phyloP scores from a whole-genome alignment of 1,140 invertebrate species.

The Zaprionus africanus region DNA sequence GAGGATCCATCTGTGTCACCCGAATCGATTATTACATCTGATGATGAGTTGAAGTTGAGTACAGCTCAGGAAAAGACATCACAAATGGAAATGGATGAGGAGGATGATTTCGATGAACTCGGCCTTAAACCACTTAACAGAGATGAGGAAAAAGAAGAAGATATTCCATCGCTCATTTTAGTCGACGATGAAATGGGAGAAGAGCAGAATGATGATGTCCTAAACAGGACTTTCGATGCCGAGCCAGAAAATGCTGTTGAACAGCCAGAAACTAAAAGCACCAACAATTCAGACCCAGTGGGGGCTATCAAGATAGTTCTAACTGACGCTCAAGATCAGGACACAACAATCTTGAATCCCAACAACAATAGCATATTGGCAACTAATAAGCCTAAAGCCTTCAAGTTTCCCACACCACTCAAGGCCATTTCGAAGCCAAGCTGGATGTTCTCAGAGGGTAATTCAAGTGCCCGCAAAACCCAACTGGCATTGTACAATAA shows the following conservation, averaged over 20 bases:
- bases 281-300: conserved; percentile 2
- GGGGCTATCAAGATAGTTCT: conserved; percentile 44
- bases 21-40: not conserved
- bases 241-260: conserved; percentile 8
- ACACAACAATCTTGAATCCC: conserved; percentile 29
- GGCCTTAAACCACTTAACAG: conserved; percentile 41
- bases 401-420: conserved; percentile 53
- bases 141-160: conserved; percentile 33
- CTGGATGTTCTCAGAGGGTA: conserved; percentile 8
- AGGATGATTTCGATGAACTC: conserved; percentile 43
- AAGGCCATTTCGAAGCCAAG: conserved; percentile 19
- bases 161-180: conserved; percentile 55
- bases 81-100: not conserved
- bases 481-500: not conserved
- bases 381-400: conserved; percentile 12
- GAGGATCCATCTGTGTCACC: not conserved
- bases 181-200: conserved; percentile 41
- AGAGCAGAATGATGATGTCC: not conserved
- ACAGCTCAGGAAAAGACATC: not conserved
- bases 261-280: conserved; percentile 17
- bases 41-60: too few species aligned
- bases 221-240: conserved; percentile 60
- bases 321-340: conserved; percentile 26
- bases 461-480: not conserved
- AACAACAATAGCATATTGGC: not conserved